phyloP scores from a whole-genome alignment of 2,888 invertebrate genomes.

The Allophyes oxyacanthae region DNA sequence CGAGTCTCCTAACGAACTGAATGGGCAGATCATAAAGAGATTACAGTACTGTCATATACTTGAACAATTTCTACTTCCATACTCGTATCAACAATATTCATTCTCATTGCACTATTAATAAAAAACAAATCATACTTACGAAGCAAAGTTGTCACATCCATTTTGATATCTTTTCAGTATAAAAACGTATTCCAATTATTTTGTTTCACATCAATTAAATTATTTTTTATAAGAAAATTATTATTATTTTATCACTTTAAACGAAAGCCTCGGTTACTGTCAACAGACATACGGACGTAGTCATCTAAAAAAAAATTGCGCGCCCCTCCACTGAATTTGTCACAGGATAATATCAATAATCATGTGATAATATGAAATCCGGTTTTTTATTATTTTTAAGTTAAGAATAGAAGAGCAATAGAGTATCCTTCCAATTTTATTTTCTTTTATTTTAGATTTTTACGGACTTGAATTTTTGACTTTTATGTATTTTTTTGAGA shows the following conservation, averaged over 20 bases:
- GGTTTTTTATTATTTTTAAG: slow-evolving; percentile 43
- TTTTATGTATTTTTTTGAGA: too few species aligned
- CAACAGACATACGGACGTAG: slow-evolving; percentile 22
- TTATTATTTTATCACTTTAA: slow-evolving; percentile 14
- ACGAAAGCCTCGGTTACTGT: slow-evolving; percentile 32
- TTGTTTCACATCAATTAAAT: slow-evolving; percentile 22
- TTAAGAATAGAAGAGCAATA: slow-evolving; percentile 20
- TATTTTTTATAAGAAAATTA: slow-evolving; percentile 4
- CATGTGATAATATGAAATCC: slow-evolving; percentile 31
- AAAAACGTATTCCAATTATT: neutral
- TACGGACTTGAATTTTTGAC: too few species aligned
- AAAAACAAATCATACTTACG: slow-evolving; percentile 23
- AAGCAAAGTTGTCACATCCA: slow-evolving; percentile 32
- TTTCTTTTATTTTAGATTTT: too few species aligned
- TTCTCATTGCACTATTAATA: neutral
- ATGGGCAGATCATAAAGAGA: too few species aligned
- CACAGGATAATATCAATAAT: too few species aligned
- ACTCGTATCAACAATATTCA: too few species aligned
- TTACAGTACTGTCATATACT: too few species aligned
- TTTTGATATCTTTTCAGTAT: slow-evolving; percentile 6
- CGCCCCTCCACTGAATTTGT: too few species aligned
- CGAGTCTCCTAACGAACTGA: too few species aligned
- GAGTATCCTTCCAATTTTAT: slow-evolving; percentile 19
- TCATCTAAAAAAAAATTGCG: too few species aligned
- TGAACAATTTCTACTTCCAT: too few species aligned